A percentile compares a stretch with the other conserved stretches of the same genome.
Evolutionary conservation across 2,113 vertebrate species (phyloP).

Genomic region (Lycaon pictus): DNA sequence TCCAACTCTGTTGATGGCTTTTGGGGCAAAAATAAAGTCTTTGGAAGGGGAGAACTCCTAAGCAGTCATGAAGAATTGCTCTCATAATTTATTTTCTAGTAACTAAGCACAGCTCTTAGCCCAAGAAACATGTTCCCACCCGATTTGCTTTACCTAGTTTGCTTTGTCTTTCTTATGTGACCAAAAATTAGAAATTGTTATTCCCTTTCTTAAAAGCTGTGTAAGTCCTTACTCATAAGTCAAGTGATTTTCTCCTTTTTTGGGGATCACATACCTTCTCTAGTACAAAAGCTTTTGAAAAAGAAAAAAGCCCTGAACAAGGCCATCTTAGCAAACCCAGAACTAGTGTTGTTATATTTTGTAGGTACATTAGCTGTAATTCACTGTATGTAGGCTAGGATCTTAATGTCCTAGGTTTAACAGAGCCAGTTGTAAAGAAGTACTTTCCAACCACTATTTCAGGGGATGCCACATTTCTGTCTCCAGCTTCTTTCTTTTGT

Average conservation of each 20-base stretch:
- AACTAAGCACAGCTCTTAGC: background rate
- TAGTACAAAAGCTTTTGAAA: background rate
- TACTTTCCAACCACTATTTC: constrained; percentile 16
- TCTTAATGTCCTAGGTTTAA: background rate
- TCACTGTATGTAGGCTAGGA: background rate
- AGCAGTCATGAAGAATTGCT: constrained; percentile 23
- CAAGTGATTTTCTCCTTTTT: constrained; percentile 31
- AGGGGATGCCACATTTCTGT: background rate
- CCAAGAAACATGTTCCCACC: background rate
- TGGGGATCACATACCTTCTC: background rate
- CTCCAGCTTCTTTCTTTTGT: constrained; percentile 30
- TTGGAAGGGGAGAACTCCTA: constrained; percentile 3
- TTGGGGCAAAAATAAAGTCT: background rate
- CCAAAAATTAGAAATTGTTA: constrained; percentile 2
- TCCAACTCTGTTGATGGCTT: background rate
- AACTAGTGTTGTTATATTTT: constrained; percentile 6
- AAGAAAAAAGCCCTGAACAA: background rate
- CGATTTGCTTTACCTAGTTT: constrained; percentile 28
- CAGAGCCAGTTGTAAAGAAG: constrained; percentile 7
- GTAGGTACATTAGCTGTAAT: constrained; percentile 20
- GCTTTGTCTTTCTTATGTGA: constrained; percentile 40
- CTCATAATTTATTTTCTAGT: constrained; percentile 58
- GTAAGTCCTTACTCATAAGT: background rate
- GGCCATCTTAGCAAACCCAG: constrained; percentile 15
- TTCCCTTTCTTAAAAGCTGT: constrained; percentile 2